Evolutionary conservation across 2,113 vertebrate species (phyloP).

Genomic region (Mesembrinibis cayennensis): DNA sequence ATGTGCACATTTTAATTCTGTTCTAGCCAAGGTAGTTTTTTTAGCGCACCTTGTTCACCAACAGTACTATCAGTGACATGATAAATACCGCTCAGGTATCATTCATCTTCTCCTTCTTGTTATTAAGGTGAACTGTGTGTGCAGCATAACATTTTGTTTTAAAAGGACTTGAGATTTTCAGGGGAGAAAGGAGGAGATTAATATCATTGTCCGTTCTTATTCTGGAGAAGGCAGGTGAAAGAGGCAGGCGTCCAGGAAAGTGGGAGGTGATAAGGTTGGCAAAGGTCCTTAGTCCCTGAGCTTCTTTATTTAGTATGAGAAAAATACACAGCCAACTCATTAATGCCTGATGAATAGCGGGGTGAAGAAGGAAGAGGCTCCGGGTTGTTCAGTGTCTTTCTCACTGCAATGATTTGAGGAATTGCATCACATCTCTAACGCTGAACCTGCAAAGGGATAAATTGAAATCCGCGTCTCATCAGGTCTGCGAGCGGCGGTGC

Average conservation of each 20-base stretch:
- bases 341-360: not conserved
- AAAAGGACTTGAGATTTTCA: constrained; percentile 4
- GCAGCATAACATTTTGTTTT: constrained; percentile 34
- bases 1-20: not conserved
- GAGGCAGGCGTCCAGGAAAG: not conserved
- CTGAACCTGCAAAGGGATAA: not conserved
- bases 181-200: not conserved
- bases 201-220: not conserved
- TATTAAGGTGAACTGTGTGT: constrained; percentile 24
- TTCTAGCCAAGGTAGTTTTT: not conserved
- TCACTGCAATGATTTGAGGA: not conserved
- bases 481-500: not conserved
- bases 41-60: not conserved
- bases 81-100: constrained; percentile 35
- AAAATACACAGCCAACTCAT: not conserved
- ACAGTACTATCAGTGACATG: not conserved
- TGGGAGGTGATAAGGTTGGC: not conserved
- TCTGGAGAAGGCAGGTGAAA: not conserved
- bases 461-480: not conserved
- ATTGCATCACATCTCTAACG: not conserved
- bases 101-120: constrained; percentile 42
- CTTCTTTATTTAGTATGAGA: rapidly evolving
- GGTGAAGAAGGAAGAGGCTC: not conserved
- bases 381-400: not conserved
- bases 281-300: not conserved